Conservation (phyloP, 1,140 invertebrate species). For the Saccostrea echinata region DNA sequence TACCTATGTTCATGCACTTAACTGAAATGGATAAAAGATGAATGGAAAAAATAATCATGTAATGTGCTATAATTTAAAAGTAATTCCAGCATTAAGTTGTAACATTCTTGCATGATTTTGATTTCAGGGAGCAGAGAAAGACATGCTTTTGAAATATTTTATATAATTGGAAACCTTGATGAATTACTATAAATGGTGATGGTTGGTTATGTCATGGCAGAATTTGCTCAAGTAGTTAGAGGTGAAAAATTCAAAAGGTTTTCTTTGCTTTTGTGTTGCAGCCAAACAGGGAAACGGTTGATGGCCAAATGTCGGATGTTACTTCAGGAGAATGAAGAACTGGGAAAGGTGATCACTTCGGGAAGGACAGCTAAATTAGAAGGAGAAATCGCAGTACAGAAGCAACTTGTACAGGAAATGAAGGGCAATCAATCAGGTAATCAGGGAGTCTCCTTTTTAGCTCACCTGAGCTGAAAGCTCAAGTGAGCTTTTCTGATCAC, state of each 20-base stretch:
- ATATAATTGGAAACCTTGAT: neutral
- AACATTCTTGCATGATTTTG: neutral
- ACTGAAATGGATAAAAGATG: neutral
- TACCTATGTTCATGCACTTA: neutral
- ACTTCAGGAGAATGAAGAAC: conserved; percentile 99
- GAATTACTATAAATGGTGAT: neutral
- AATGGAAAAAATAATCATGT: neutral
- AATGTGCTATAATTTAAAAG: neutral
- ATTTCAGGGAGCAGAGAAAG: conserved; percentile 17
- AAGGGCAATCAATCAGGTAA: conserved; percentile 97
- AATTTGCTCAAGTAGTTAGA: neutral
- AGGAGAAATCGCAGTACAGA: conserved; percentile 96
- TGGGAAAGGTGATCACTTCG: conserved; percentile 96
- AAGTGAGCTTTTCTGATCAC: too few relatives aligned
- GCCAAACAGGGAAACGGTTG: conserved; percentile 95
- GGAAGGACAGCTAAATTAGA: conserved; percentile 97
- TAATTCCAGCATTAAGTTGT: neutral
- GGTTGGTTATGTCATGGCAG: conserved; percentile 33
- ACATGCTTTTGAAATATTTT: neutral
- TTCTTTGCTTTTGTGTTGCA: conserved; percentile 65
- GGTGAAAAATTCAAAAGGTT: neutral
- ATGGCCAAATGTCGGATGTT: conserved; percentile 98
- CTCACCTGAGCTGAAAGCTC: too few relatives aligned
- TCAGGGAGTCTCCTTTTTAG: too few relatives aligned
- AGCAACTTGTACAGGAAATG: conserved; percentile 97